These are phyloP conservation scores for Acyrthosiphon pisum DNA, from an alignment of 1,140 invertebrate species.

Conservation along the genomic window DNA sequence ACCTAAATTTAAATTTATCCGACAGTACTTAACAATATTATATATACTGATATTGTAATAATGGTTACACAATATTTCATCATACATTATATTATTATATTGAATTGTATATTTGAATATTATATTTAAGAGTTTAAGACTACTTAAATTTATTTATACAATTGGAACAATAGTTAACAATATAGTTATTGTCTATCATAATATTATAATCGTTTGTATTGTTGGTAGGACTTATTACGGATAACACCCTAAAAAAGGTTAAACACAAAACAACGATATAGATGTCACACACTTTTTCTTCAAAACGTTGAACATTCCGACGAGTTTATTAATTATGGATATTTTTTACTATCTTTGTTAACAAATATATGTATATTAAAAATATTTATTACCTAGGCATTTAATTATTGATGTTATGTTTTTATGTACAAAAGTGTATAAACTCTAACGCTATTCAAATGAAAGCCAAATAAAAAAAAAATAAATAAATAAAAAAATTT, in stretches of 20 bases:
- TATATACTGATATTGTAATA: not conserved
- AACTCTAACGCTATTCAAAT: not conserved
- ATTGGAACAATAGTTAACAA: not conserved
- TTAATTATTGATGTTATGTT: not conserved
- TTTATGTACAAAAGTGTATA: not conserved
- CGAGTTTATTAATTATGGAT: not conserved
- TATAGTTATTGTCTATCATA: not conserved
- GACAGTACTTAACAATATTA: not conserved
- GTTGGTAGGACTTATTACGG: not conserved
- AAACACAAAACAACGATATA: not conserved
- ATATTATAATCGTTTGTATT: not conserved
- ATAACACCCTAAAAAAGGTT: not conserved
- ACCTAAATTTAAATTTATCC: not conserved
- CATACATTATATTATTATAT: not conserved
- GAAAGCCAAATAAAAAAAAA: not conserved
- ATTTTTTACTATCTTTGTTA: not conserved
- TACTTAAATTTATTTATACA: not conserved
- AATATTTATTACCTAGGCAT: not conserved
- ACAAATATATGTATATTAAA: not conserved
- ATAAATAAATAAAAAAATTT: too few relatives aligned
- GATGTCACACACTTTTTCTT: not conserved
- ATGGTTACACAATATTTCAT: not conserved
- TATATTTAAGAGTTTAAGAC: not conserved
- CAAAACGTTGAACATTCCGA: not conserved
- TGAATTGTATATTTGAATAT: not conserved